phyloP scores from a whole-genome alignment of 2,797 vertebrate genomes.

The Sebastes flavidus region DNA sequence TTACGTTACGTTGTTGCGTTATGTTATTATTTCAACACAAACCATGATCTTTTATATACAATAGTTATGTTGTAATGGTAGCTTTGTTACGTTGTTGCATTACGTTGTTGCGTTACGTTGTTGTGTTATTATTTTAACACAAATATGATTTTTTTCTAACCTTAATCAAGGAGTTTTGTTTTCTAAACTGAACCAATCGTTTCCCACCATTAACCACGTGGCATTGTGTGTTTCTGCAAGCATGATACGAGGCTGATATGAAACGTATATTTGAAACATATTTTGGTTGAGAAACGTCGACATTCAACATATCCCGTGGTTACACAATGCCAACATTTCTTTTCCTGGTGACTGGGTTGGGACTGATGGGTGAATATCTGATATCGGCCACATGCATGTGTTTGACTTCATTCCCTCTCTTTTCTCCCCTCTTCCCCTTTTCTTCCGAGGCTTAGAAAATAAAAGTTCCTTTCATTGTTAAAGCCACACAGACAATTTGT shows the following conservation, averaged over 20 bases:
- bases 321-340: background rate
- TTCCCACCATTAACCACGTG: no score
- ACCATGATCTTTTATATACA: no score
- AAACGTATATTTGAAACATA: background rate
- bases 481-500: slow-evolving; percentile 50
- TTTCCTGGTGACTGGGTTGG: background rate
- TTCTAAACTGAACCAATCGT: no score
- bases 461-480: slow-evolving; percentile 45
- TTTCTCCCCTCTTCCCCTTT: background rate
- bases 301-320: background rate
- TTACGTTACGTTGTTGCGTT: no score
- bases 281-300: background rate
- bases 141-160: no score
- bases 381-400: background rate
- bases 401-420: background rate
- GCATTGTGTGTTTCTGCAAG: no score
- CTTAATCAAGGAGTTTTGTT: no score
- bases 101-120: no score
- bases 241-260: background rate
- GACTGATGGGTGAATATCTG: background rate
- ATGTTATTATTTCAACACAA: no score
- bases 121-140: no score
- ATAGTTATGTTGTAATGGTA: no score
- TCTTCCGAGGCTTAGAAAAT: slow-evolving; percentile 36
- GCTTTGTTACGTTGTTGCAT: no score